A percentile compares a stretch with the other conserved stretches of the same genome.
Evolutionary conservation across 2,113 vertebrate genomes (phyloP).

Genomic region (Lichenostomus cassidix): DNA sequence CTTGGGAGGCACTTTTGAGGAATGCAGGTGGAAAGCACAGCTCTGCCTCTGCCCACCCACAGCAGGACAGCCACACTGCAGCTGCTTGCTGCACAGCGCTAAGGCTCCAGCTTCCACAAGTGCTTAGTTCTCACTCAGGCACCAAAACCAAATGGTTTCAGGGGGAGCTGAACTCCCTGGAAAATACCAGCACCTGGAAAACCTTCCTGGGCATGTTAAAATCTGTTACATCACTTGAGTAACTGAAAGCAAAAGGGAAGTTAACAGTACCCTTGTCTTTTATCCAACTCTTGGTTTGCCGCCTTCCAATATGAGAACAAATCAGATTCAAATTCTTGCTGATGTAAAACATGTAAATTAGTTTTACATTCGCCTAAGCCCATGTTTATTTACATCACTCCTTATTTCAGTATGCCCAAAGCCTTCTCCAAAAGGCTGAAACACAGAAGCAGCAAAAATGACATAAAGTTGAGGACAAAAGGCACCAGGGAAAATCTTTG

Average conservation of each 20-base stretch:
- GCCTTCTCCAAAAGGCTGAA: neutral
- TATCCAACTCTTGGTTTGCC: neutral
- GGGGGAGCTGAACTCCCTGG: neutral
- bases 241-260: neutral
- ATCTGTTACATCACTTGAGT: neutral
- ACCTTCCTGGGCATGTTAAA: neutral
- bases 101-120: neutral
- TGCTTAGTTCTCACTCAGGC: neutral
- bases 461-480: fast-evolving
- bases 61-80: neutral
- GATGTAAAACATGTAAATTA: neutral
- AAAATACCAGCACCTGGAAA: neutral
- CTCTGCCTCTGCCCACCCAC: neutral
- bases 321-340: neutral
- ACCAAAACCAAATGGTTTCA: neutral
- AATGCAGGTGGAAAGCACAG: neutral
- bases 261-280: neutral
- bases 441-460: neutral
- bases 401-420: neutral
- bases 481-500: neutral
- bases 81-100: neutral
- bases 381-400: neutral
- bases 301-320: neutral
- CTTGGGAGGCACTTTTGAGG: neutral
- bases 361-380: neutral